Conservation (phyloP, 2,888 invertebrate genomes). For the Galerucella calmariensis region DNA sequence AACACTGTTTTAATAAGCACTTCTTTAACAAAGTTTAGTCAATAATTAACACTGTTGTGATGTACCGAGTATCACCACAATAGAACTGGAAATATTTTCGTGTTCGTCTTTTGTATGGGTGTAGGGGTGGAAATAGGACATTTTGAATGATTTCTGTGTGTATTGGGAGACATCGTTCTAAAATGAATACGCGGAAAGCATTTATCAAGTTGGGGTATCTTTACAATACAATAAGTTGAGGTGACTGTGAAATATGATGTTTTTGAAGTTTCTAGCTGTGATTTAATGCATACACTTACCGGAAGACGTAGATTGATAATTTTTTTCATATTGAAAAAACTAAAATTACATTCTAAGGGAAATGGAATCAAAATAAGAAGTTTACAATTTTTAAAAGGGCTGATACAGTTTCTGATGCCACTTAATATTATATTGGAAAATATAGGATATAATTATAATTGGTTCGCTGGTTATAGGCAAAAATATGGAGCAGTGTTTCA, state of each 20-base stretch:
- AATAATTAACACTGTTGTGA: conserved; percentile 10
- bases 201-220: conserved; percentile 15
- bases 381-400: no score
- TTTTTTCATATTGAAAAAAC: no score
- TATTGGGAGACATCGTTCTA: conserved; percentile 4
- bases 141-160: conserved; percentile 4
- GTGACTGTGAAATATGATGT: conserved; percentile 16
- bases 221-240: conserved; percentile 12
- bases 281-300: background rate
- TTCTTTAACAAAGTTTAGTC: background rate
- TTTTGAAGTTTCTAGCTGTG: conserved; percentile 13
- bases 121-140: conserved; percentile 5
- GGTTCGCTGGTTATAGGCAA: no score
- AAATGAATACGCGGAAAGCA: conserved; percentile 4
- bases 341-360: no score
- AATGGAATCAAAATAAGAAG: no score
- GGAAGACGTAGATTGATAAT: background rate
- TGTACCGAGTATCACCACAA: background rate
- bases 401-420: no score
- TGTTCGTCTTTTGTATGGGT: background rate
- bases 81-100: conserved; percentile 11
- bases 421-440: no score
- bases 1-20: background rate
- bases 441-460: no score
- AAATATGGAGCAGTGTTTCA: no score